Conservation (phyloP, 2,113 vertebrate species). For the Gadus chalcogrammus region DNA sequence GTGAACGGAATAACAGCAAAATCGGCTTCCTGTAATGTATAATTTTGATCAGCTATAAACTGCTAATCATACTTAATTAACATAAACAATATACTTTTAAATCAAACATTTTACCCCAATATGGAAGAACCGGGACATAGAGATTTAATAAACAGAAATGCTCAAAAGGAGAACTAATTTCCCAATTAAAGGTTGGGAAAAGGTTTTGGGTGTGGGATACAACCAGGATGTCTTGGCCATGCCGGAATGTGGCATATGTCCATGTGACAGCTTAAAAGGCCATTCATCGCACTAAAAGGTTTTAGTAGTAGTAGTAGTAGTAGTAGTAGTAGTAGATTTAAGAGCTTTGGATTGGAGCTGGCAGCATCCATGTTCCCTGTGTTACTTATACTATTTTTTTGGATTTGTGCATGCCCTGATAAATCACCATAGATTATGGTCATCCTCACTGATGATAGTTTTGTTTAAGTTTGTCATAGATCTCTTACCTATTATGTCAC, state of each 20-base stretch:
- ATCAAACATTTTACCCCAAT: too few relatives aligned
- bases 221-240: constrained; percentile 26
- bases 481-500: constrained; percentile 2
- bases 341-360: background rate
- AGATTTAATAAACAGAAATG: too few relatives aligned
- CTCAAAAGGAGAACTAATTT: too few relatives aligned
- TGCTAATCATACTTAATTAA: too few relatives aligned
- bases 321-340: constrained; percentile 10
- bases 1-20: too few relatives aligned
- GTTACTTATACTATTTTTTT: background rate
- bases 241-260: constrained; percentile 39
- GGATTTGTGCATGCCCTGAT: background rate
- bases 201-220: constrained; percentile 18
- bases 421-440: constrained; percentile 28
- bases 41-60: too few relatives aligned
- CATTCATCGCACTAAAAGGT: constrained; percentile 18
- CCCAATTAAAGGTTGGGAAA: background rate
- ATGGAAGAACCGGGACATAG: too few relatives aligned
- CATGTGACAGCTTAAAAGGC: constrained; percentile 34
- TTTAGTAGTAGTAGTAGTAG: background rate
- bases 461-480: background rate
- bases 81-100: too few relatives aligned
- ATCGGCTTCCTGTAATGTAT: too few relatives aligned
- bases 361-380: constrained; percentile 7
- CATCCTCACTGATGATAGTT: background rate